Conservation (phyloP, 2,797 vertebrate species). For the Rhinogobio ventralis region DNA sequence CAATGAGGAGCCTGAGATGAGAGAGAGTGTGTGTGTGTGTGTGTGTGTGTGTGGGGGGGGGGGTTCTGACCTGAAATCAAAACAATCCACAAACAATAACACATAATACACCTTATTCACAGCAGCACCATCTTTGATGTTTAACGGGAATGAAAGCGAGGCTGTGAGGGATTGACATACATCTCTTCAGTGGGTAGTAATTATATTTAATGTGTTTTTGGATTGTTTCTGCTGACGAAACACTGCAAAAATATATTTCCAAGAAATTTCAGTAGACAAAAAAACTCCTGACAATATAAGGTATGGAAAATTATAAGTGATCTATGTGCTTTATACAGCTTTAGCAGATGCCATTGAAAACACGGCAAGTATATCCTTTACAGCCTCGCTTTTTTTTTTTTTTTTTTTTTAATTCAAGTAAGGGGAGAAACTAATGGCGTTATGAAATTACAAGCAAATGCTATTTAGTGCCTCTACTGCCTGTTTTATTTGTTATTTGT, state of each 20-base stretch:
- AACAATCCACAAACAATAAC: background rate
- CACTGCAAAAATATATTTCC: background rate
- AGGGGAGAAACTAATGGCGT: background rate
- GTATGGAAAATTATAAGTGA: background rate
- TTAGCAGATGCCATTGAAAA: background rate
- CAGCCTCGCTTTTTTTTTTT: background rate
- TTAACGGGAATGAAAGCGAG: background rate
- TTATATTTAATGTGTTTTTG: too few species aligned
- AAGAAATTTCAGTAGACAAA: background rate
- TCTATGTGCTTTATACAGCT: background rate
- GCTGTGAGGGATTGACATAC: background rate
- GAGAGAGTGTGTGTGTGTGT: background rate
- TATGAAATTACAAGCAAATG: background rate
- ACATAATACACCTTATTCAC: background rate
- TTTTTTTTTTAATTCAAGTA: background rate
- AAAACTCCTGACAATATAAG: background rate
- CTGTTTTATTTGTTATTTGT: background rate
- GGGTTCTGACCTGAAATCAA: background rate
- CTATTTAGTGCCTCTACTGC: background rate
- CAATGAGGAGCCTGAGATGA: background rate
- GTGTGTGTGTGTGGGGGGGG: background rate
- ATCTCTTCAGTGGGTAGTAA: background rate
- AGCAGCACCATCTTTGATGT: background rate
- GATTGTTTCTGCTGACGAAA: background rate
- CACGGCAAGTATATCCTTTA: background rate